phyloP scores from a whole-genome alignment of 2,888 invertebrate species.

The Philhelius pedissequus region DNA sequence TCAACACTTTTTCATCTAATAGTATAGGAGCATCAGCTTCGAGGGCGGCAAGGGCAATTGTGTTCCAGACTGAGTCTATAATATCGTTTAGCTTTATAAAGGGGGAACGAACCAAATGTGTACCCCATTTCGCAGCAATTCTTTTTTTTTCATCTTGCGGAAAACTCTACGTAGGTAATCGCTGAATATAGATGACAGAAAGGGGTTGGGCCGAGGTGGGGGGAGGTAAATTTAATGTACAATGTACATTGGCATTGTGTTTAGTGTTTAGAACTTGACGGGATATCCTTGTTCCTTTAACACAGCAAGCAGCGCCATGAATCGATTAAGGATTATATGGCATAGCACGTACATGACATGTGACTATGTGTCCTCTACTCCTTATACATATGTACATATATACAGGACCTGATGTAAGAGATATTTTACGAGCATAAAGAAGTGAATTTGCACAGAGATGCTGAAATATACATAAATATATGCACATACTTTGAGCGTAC shows the following conservation, averaged over 20 bases:
- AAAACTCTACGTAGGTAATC: slow-evolving; percentile 2
- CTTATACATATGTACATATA: too few species aligned
- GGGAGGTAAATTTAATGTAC: neutral
- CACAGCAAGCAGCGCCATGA: slow-evolving; percentile 45
- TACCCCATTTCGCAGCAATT: neutral
- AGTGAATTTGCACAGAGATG: slow-evolving; percentile 27
- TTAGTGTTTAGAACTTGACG: slow-evolving; percentile 29
- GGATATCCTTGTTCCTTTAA: slow-evolving; percentile 23
- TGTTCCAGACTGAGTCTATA: slow-evolving; percentile 44
- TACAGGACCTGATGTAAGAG: neutral
- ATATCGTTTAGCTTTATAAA: slow-evolving; percentile 51
- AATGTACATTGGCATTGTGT: slow-evolving; percentile 16
- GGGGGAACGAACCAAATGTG: neutral
- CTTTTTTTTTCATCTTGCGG: neutral
- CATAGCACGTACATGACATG: slow-evolving; percentile 67
- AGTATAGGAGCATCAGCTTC: neutral
- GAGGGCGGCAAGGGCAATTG: neutral
- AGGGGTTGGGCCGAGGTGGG: neutral
- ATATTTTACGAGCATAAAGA: neutral
- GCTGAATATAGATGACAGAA: neutral
- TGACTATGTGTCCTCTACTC: slow-evolving; percentile 37
- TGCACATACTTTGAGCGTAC: too few species aligned
- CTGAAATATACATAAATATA: neutral
- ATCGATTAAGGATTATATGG: slow-evolving; percentile 68
- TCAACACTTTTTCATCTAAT: slow-evolving; percentile 63